phyloP scores from a whole-genome alignment of 2,113 vertebrate species.

The Thunnus thynnus region DNA sequence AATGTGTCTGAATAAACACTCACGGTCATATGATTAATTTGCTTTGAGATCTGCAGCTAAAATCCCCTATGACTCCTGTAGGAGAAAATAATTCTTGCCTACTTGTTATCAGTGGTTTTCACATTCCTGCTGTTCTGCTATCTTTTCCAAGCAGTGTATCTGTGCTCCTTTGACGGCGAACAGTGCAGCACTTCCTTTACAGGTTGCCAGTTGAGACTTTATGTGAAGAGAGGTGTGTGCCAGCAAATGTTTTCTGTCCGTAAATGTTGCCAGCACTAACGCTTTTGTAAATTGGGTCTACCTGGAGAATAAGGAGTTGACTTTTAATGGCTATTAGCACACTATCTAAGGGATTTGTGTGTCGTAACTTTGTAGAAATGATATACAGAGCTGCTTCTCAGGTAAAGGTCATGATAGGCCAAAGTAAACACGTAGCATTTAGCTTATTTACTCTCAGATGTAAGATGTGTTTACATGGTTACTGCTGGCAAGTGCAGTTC shows the following conservation, averaged over 20 bases:
- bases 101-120: conserved; percentile 53
- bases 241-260: conserved; percentile 48
- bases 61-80: conserved; percentile 21
- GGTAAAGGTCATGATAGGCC: conserved; percentile 31
- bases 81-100: conserved; percentile 37
- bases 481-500: not conserved
- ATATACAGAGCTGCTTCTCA: conserved; percentile 1
- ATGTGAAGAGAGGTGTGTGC: conserved; percentile 43
- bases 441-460: conserved; percentile 7
- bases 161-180: conserved; percentile 56
- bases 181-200: conserved; percentile 48
- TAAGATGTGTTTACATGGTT: conserved; percentile 21
- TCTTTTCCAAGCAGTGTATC: conserved; percentile 36
- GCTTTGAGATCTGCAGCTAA: conserved; percentile 24
- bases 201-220: conserved; percentile 47
- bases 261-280: conserved; percentile 28
- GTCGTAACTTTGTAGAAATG: conserved; percentile 10
- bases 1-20: conserved; percentile 30
- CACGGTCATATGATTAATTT: conserved; percentile 19
- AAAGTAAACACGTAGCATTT: conserved; percentile 20
- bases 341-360: conserved; percentile 29
- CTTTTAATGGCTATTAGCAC: conserved; percentile 35
- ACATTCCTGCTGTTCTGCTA: conserved; percentile 48
- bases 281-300: conserved; percentile 26
- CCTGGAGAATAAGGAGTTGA: conserved; percentile 26